Evolutionary conservation across 1,140 invertebrate genomes (phyloP).

Genomic region (Charaxes varanes): DNA sequence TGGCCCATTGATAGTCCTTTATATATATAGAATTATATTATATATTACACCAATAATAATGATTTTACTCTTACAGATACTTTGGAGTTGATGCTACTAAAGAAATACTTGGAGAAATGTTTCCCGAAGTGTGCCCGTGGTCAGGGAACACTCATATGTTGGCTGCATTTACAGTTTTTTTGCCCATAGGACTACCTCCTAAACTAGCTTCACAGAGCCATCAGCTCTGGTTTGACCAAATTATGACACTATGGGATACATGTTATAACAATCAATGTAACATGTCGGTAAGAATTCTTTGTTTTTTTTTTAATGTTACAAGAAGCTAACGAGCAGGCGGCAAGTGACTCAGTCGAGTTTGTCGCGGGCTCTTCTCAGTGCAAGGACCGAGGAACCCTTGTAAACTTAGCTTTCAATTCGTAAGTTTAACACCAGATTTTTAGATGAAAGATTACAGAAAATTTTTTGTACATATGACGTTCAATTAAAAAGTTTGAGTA

Average conservation of each 20-base stretch:
- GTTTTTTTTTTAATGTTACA: too few species aligned
- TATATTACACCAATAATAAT: background rate
- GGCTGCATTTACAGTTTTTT: constrained; percentile 81
- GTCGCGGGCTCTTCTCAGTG: too few species aligned
- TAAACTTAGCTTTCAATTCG: too few species aligned
- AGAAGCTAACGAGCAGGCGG: too few species aligned
- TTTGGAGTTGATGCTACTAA: constrained; percentile 84
- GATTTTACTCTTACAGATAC: constrained; percentile 74
- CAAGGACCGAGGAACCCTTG: too few species aligned
- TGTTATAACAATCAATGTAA: constrained; percentile 82
- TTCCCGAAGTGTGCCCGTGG: constrained; percentile 86
- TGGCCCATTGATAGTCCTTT: too few species aligned
- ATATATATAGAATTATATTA: too few species aligned
- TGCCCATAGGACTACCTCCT: constrained; percentile 82
- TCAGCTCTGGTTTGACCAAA: constrained; percentile 89
- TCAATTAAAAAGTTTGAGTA: too few species aligned
- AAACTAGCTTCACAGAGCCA: constrained; percentile 79
- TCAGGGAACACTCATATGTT: constrained; percentile 76
- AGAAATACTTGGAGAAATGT: constrained; percentile 91
- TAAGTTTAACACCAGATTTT: too few species aligned
- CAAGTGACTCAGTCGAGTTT: too few species aligned
- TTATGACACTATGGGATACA: constrained; percentile 85
- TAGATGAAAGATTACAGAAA: too few species aligned
- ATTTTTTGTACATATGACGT: too few species aligned
- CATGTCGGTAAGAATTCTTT: constrained; percentile 77